Evolutionary conservation across 1,140 invertebrate species (phyloP).

Genomic region (Battus philenor): DNA sequence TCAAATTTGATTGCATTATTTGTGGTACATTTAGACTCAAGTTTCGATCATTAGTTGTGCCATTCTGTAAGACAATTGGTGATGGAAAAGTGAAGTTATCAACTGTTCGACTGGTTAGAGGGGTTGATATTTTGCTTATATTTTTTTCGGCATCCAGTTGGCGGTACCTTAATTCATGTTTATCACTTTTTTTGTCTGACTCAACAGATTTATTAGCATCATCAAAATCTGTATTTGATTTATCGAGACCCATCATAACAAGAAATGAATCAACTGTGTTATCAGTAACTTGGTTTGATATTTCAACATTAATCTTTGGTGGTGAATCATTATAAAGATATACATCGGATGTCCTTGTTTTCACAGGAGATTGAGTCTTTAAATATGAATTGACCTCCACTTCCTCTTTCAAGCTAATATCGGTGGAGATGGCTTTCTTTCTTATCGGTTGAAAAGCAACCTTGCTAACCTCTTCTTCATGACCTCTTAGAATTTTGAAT

Average conservation of each 20-base stretch:
- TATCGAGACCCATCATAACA: conserved; percentile 58
- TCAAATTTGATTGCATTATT: conserved; percentile 31
- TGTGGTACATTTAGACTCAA: conserved; percentile 35
- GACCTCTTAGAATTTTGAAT: conserved; percentile 52
- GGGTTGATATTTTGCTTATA: conserved; percentile 61
- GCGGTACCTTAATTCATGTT: conserved; percentile 38
- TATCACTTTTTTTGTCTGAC: conserved; percentile 46
- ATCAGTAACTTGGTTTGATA: conserved; percentile 27
- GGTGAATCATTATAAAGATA: conserved; percentile 55
- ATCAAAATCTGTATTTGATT: conserved; percentile 47
- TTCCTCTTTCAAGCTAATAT: conserved; percentile 62
- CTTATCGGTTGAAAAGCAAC: conserved; percentile 61
- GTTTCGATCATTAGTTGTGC: conserved; percentile 34
- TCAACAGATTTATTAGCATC: conserved; percentile 42
- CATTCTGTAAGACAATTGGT: conserved; percentile 44
- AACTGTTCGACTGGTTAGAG: conserved; percentile 38
- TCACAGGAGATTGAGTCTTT: conserved; percentile 42
- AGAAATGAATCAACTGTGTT: conserved; percentile 63
- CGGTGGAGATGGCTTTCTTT: conserved; percentile 46
- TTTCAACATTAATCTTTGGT: conserved; percentile 37
- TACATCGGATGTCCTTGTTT: conserved; percentile 51
- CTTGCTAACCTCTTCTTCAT: conserved; percentile 54
- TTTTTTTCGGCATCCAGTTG: conserved; percentile 55
- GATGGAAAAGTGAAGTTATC: conserved; percentile 51
- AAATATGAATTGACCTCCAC: conserved; percentile 33